Percentiles rank a stretch among this genome's conserved stretches.
Conservation (phyloP, 2,888 invertebrate genomes). For the Erynnis tages region DNA sequence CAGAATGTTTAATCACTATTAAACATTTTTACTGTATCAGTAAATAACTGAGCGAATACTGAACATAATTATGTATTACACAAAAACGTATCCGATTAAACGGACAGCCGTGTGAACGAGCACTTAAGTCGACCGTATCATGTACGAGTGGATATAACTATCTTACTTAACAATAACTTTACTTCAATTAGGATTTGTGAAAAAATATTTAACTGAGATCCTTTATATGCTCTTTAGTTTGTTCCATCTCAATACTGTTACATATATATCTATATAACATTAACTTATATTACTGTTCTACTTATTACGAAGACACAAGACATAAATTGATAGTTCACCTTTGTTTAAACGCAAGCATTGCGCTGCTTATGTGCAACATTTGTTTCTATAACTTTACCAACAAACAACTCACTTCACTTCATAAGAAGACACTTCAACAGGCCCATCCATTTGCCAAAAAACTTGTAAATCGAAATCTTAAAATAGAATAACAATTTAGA, state of each 20-base stretch:
- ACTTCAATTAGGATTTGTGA: slow-evolving; percentile 53
- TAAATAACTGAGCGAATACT: too few species aligned
- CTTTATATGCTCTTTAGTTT: slow-evolving; percentile 62
- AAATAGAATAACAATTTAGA: slow-evolving; percentile 37
- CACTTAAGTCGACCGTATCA: too few species aligned
- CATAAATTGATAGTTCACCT: slow-evolving; percentile 75
- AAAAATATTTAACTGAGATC: slow-evolving; percentile 72
- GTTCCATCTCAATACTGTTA: slow-evolving; percentile 65
- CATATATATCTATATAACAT: slow-evolving; percentile 43
- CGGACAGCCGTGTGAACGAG: too few species aligned
- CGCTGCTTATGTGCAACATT: slow-evolving; percentile 61
- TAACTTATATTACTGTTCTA: slow-evolving; percentile 44
- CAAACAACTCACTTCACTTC: slow-evolving; percentile 10
- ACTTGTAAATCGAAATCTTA: slow-evolving; percentile 33
- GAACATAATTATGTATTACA: too few species aligned
- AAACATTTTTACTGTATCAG: too few species aligned
- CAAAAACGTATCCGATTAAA: too few species aligned
- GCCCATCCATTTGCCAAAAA: slow-evolving; percentile 31
- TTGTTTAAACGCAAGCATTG: slow-evolving; percentile 62
- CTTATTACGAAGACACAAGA: slow-evolving; percentile 57
- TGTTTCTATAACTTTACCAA: slow-evolving; percentile 39
- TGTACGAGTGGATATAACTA: background rate
- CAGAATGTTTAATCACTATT: too few species aligned
- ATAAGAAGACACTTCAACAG: slow-evolving; percentile 27
- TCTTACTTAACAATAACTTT: slow-evolving; percentile 52